Percentiles rank a stretch among this genome's conserved stretches.
These are phyloP conservation scores for Cydia strobilella DNA, from an alignment of 1,140 invertebrate genomes.

Conservation along the genomic window DNA sequence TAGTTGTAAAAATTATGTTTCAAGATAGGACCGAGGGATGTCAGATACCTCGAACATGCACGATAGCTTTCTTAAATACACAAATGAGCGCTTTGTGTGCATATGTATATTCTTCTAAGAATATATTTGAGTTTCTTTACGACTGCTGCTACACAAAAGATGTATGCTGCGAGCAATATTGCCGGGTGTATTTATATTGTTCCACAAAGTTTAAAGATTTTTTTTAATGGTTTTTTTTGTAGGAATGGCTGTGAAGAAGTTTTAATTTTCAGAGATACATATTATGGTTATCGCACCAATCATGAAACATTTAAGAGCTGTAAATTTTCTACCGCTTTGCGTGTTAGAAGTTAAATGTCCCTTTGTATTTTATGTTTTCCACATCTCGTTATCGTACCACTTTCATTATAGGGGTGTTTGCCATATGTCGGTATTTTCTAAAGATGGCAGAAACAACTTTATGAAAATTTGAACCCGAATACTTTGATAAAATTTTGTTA, in stretches of 20 bases:
- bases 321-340: too few species aligned
- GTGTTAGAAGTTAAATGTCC: too few species aligned
- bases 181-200: not conserved
- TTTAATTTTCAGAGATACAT: not conserved
- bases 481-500: conserved; percentile 13
- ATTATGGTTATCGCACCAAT: not conserved
- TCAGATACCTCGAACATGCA: conserved; percentile 33
- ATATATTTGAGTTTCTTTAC: conserved; percentile 10
- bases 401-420: too few species aligned
- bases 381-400: too few species aligned
- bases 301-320: not conserved
- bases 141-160: conserved; percentile 10
- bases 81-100: conserved; percentile 12
- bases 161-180: conserved; percentile 18
- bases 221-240: too few species aligned
- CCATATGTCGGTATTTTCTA: not conserved
- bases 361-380: too few species aligned
- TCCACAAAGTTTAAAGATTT: conserved; percentile 12
- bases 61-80: not conserved
- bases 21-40: conserved; percentile 45
- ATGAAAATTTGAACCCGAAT: conserved; percentile 5
- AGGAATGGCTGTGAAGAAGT: not conserved
- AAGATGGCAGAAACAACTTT: not conserved
- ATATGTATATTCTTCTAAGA: conserved; percentile 9
- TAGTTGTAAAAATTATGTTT: conserved; percentile 72